Base-by-base conservation (phyloP, 2,888 invertebrate species). In the Drosophila merina region DNA sequence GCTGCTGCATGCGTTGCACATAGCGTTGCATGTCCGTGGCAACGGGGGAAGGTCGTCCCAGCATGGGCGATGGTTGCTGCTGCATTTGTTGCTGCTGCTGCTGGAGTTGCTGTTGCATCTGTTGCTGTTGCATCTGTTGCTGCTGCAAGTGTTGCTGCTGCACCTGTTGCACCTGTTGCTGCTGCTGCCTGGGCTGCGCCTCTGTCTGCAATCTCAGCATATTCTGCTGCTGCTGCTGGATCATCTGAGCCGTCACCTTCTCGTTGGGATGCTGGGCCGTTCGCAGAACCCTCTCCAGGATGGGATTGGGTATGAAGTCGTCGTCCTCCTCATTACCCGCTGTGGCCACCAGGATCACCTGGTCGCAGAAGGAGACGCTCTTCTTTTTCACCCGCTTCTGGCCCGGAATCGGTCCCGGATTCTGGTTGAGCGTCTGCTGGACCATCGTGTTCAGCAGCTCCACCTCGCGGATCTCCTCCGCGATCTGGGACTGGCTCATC, bases 281-380 rank as follows among this genome's bases (percentile, higher is more conserved):
- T 72, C 97, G 94, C 20, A 97, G 91, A 0, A 97, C 97, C 62
- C 97, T 93, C 90, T 97, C 97, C 75, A 97, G 92, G 64, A 97
- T 97, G 0, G 97, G 97, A 92, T 97, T 97, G 0, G 97, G 97
- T 86, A 97, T 97, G 86, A 97, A 97, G 79, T 96, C 95, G 72
- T 97, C 97, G 71, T 96, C 96, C 91, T 97, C 97, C 86, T 97
- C 96, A 81, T 97, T 97, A 86, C 98, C 97, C 0, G 97, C 97
- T 0, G 97, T 97, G 4, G 98, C 97, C 9, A 98, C 97, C 59
- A 98, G 92, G 71, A 97, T 97, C 0, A 98, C 97, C 92, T 98
- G 97, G 90, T 98, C 98, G 88, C 97, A 98, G 91, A 98, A 98
- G 0, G 98, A 97, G 4, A 98, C 98, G 63, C 97, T 97, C 91